phyloP scores from a whole-genome alignment of 2,797 vertebrate genomes.

The Cygnus olor region DNA sequence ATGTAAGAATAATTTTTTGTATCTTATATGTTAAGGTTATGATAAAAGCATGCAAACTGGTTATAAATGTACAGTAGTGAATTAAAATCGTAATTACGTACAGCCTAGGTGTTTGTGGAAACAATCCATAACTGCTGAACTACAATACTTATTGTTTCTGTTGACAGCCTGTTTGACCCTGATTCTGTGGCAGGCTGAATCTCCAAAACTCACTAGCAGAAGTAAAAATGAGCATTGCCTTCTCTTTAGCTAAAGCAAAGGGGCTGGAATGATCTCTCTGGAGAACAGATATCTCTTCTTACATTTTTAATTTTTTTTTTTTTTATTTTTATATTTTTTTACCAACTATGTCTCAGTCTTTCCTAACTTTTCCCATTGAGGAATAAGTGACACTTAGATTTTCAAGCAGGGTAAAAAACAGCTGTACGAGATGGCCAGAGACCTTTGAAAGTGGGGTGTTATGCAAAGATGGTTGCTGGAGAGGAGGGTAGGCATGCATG shows the following conservation, averaged over 20 bases:
- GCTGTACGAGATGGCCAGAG: background rate
- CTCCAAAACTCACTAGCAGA: background rate
- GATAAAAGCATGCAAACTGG: background rate
- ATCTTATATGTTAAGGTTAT: background rate
- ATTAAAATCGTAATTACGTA: background rate
- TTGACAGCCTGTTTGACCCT: background rate
- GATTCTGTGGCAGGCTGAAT: rapidly evolving
- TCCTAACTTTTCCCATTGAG: background rate
- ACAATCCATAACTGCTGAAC: background rate
- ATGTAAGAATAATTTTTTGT: background rate
- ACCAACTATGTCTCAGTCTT: background rate
- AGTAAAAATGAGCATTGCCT: background rate
- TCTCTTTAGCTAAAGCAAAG: background rate
- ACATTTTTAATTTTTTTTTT: background rate
- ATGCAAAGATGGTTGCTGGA: background rate
- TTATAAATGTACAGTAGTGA: background rate
- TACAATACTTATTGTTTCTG: background rate
- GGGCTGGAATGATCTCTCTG: background rate
- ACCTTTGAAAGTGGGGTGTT: background rate
- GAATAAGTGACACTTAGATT: background rate
- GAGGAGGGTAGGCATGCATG: background rate
- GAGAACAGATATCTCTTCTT: background rate
- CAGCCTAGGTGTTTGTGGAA: background rate
- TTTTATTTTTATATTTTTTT: background rate
- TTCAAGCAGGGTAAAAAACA: background rate